Percentiles rank a stretch among this genome's conserved stretches.
These are phyloP conservation scores for Catagonus wagneri DNA, from an alignment of 2,113 vertebrate genomes.

Conservation along the genomic window DNA sequence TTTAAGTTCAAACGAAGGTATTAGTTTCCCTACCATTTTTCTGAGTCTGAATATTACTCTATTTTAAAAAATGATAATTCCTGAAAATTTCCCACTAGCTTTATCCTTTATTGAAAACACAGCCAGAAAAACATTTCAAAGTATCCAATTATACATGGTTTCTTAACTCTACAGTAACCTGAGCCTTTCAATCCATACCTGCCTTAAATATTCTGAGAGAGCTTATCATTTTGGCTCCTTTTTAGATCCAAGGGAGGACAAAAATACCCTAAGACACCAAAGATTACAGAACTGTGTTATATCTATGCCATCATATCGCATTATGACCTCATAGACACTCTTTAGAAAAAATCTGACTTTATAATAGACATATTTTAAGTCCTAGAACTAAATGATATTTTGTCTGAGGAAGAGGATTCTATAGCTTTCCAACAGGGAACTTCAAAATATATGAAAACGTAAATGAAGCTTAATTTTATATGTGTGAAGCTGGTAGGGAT, in stretches of 20 bases:
- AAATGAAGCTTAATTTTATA: not conserved
- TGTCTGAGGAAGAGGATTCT: constrained; percentile 2
- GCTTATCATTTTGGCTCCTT: not conserved
- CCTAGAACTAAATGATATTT: not conserved
- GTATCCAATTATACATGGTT: not conserved
- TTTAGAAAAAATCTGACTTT: not conserved
- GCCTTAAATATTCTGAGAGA: not conserved
- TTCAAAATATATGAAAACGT: not conserved
- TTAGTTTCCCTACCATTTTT: constrained; percentile 42
- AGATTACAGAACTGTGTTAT: not conserved
- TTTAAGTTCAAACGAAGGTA: not conserved
- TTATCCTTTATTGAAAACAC: constrained; percentile 19
- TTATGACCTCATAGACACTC: not conserved
- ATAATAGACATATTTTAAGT: not conserved
- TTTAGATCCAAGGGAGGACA: not conserved
- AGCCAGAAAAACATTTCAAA: constrained; percentile 42
- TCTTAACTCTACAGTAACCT: constrained; percentile 2
- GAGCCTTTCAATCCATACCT: constrained; percentile 15
- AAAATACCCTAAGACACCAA: not conserved
- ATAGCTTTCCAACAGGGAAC: not conserved
- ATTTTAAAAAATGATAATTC: not conserved
- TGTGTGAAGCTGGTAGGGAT: not conserved
- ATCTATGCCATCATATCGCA: not conserved
- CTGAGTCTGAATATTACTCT: not conserved
- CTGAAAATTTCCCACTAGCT: not conserved